phyloP scores from a whole-genome alignment of 2,888 invertebrate genomes.

The Pseudoips prasinana region DNA sequence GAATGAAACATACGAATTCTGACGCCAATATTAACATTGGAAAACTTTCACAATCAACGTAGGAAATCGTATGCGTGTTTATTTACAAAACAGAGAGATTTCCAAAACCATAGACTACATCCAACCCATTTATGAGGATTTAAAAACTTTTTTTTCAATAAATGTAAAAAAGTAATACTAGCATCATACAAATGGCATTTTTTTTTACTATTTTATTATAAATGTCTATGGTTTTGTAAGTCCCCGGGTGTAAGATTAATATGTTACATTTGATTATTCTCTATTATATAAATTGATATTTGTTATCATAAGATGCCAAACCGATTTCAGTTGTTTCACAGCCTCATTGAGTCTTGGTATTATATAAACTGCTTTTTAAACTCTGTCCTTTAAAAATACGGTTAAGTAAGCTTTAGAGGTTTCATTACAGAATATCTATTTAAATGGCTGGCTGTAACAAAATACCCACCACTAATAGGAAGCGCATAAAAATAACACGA shows the following conservation, averaged over 20 bases:
- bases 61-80: conserved; percentile 9
- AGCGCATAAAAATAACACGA: too few species aligned
- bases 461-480: too few species aligned
- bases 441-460: too few species aligned
- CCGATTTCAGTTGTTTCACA: conserved; percentile 75
- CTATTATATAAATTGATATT: conserved; percentile 36
- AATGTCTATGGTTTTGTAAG: conserved; percentile 19
- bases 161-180: too few species aligned
- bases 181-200: too few species aligned
- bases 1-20: conserved; percentile 1
- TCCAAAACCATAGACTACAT: conserved; percentile 15
- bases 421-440: too few species aligned
- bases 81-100: conserved; percentile 18
- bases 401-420: conserved; percentile 3
- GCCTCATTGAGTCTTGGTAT: conserved; percentile 75
- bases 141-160: too few species aligned
- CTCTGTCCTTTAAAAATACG: conserved; percentile 48
- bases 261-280: conserved; percentile 24
- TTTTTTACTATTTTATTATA: too few species aligned
- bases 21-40: too few species aligned
- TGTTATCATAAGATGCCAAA: conserved; percentile 50
- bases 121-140: too few species aligned
- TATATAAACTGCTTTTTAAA: conserved; percentile 42
- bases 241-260: conserved; percentile 18
- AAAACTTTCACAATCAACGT: conserved; percentile 6